These are phyloP conservation scores for Oceanites oceanicus DNA, from an alignment of 2,113 vertebrate genomes.

Conservation along the genomic window DNA sequence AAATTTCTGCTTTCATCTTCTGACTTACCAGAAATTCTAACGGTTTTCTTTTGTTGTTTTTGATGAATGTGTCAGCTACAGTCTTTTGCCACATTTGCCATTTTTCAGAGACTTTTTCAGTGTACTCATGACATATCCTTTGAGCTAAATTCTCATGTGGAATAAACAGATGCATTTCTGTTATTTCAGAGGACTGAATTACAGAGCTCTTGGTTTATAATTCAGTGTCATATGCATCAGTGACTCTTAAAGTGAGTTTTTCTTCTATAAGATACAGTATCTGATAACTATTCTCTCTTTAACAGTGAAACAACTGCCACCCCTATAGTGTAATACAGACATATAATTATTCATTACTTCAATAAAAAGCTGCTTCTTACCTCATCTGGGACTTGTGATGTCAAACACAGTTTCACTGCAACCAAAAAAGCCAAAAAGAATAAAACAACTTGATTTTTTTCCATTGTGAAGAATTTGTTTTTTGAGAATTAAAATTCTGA, in stretches of 20 bases:
- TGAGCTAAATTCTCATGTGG: not conserved
- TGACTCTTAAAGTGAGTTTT: not conserved
- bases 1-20: not conserved
- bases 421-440: constrained; percentile 8
- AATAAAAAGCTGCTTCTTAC: constrained; percentile 65
- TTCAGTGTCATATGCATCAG: not conserved
- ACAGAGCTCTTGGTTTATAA: not conserved
- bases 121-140: not conserved
- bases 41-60: not conserved
- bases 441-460: not conserved
- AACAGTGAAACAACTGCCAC: not conserved
- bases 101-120: not conserved
- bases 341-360: not conserved
- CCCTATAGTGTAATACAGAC: not conserved
- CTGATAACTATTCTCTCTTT: not conserved
- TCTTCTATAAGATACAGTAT: not conserved
- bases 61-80: not conserved
- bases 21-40: not conserved
- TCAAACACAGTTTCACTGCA: not conserved
- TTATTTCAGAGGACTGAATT: not conserved
- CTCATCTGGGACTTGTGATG: constrained; percentile 19
- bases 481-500: not conserved
- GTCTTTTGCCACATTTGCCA: not conserved
- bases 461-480: constrained; percentile 35
- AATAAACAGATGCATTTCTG: not conserved